Evolutionary conservation across 2,797 vertebrate genomes (phyloP).

Genomic region (Paguma larvata): DNA sequence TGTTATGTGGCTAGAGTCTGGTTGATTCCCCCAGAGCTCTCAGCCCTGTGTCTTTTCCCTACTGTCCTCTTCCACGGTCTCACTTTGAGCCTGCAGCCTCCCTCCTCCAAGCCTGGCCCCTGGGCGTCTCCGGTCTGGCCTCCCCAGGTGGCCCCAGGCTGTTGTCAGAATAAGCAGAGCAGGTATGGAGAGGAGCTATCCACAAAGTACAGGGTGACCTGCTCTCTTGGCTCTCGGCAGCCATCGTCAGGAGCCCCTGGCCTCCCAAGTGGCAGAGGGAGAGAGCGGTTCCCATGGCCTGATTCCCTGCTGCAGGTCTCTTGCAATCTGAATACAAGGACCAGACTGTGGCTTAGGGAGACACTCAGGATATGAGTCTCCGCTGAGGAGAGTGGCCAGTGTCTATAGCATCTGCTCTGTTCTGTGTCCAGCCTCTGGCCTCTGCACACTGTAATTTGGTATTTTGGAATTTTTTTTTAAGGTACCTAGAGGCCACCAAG

Average conservation of each 20-base stretch:
- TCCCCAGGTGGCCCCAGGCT: not conserved
- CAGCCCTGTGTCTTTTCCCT: not conserved
- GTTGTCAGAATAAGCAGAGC: not conserved
- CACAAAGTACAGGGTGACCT: not conserved
- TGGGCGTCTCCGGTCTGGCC: not conserved
- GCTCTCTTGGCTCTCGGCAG: not conserved
- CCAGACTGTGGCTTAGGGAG: not conserved
- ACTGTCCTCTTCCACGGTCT: not conserved
- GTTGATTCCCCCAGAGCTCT: not conserved
- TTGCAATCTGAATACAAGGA: not conserved
- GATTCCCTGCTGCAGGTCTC: not conserved
- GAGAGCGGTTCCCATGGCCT: not conserved
- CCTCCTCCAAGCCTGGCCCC: not conserved
- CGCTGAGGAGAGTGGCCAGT: not conserved
- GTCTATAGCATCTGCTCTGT: not conserved
- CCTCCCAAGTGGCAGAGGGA: constrained; percentile 28
- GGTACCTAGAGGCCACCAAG: not conserved
- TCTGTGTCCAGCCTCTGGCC: not conserved
- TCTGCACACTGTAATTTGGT: not conserved
- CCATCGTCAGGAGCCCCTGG: not conserved
- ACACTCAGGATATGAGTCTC: not conserved
- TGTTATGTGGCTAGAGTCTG: not conserved
- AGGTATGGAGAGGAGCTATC: not conserved
- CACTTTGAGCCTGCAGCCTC: not conserved
- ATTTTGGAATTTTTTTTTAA: constrained; percentile 19